Percentiles rank a stretch among this genome's conserved stretches.
Evolutionary conservation across 2,797 vertebrate genomes (phyloP).

Genomic region (Leucoraja ocellata): DNA sequence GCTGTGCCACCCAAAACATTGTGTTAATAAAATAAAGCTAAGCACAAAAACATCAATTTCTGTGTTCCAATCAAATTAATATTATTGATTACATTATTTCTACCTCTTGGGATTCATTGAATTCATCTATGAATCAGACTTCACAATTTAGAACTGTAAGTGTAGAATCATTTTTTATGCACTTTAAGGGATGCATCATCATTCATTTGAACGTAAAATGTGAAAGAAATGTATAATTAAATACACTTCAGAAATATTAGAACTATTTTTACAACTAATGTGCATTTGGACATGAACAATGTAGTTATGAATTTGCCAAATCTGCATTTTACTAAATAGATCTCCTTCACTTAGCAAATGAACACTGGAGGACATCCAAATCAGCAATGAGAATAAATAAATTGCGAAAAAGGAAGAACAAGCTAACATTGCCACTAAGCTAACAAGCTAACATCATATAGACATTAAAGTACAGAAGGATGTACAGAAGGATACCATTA

Average conservation of each 20-base stretch:
- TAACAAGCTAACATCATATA: background rate
- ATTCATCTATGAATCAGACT: background rate
- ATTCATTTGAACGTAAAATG: background rate
- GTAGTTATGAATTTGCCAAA: background rate
- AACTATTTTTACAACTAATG: background rate
- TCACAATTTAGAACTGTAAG: background rate
- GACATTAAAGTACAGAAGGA: background rate
- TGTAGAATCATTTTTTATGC: background rate
- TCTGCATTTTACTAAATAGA: background rate
- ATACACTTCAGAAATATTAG: background rate
- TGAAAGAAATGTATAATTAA: background rate
- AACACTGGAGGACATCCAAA: background rate
- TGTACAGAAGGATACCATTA: background rate
- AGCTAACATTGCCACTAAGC: background rate
- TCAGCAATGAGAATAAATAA: background rate
- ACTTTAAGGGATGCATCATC: background rate
- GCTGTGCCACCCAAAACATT: too few species aligned
- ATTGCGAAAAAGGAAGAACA: constrained; percentile 11
- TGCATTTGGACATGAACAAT: background rate
- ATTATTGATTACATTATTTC: background rate
- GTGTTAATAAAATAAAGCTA: background rate
- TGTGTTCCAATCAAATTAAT: background rate
- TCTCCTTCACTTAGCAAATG: background rate
- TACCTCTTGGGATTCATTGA: background rate
- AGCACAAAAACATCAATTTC: background rate